Evolutionary conservation across 2,113 vertebrate species (phyloP), one percentile per base, ranked within the genome.

Genomic region (Pandion haliaetus): DNA sequence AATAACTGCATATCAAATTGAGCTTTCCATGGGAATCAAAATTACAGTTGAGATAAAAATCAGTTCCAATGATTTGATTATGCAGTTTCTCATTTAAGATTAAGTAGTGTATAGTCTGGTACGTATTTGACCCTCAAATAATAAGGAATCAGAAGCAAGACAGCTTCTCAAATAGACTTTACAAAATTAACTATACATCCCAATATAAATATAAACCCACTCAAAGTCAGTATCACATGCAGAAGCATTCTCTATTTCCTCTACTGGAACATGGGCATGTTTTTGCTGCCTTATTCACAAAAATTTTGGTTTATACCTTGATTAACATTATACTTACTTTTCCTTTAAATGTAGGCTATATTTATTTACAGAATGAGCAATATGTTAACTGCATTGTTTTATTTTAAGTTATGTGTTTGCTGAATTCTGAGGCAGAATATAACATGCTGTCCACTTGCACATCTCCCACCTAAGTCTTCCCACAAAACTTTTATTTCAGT

Each of bases 401-500:
- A 47, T 72, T 88, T 65, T 55, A 86, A 73, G 10, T 57, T 79
- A 57, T 13, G 5, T 19, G 8, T 62, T 79, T 88, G 12, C 9
- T 82, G 21, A 86, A 76, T 91, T 87, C 44, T 82, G 65, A 78
- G 14, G 20, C 29, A 70, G 50, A 93, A 70, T 63, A 15, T 24
- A 79, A 58, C 5, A 49, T n/a, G 12, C 1, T 4, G 3, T 77
- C 25, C 26, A 58, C 28, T 44, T 77, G 16, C 44, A 45, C 17
- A 44, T 67, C 25, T 88, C 29, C 85, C 57, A 55, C 13, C 18
- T 65, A 45, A 58, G 28, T 87, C 50, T 95, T 82, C 15, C 36
- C 49, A 82, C 20, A 95, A 94, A 93, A 77, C 17, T 59, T 96
- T 81, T 87, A 31, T 82, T 97, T 90, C 61, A 85, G 32, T 90